Conservation (phyloP, 2,113 vertebrate genomes). For the Arenaria interpres region DNA sequence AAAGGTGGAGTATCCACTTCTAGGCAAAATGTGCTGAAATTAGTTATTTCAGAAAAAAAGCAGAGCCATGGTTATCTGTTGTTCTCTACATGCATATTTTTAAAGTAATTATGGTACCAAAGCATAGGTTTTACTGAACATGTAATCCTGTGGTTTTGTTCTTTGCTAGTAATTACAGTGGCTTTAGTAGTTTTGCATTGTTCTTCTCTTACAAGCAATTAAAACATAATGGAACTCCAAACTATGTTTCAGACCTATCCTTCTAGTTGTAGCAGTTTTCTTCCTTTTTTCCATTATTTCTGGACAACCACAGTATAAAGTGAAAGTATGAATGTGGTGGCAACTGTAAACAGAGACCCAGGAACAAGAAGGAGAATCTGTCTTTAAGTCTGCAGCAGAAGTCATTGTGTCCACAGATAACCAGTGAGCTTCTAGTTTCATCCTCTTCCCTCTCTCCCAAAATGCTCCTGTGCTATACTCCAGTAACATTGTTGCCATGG, state of each 20-base stretch:
- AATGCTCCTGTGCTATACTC: neutral
- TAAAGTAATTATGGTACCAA: neutral
- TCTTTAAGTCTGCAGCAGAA: neutral
- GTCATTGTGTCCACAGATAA: neutral
- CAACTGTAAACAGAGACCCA: neutral
- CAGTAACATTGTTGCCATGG: conserved; percentile 39
- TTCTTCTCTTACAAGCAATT: neutral
- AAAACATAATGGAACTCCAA: neutral
- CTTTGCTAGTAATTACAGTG: neutral
- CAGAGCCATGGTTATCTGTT: neutral
- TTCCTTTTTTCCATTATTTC: neutral
- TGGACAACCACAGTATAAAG: neutral
- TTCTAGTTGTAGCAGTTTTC: neutral
- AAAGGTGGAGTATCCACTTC: neutral
- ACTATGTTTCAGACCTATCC: neutral
- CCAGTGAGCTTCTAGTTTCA: neutral
- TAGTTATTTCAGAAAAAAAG: neutral
- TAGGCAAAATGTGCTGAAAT: neutral
- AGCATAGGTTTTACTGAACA: neutral
- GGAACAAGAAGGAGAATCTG: neutral
- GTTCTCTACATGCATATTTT: neutral
- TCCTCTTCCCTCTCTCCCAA: neutral
- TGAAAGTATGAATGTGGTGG: neutral
- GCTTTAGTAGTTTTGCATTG: neutral
- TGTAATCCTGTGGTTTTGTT: neutral